Evolutionary conservation across 2,888 invertebrate species (phyloP), one percentile per base, ranked within the genome.

Genomic region (Ochropleura leucogaster): DNA sequence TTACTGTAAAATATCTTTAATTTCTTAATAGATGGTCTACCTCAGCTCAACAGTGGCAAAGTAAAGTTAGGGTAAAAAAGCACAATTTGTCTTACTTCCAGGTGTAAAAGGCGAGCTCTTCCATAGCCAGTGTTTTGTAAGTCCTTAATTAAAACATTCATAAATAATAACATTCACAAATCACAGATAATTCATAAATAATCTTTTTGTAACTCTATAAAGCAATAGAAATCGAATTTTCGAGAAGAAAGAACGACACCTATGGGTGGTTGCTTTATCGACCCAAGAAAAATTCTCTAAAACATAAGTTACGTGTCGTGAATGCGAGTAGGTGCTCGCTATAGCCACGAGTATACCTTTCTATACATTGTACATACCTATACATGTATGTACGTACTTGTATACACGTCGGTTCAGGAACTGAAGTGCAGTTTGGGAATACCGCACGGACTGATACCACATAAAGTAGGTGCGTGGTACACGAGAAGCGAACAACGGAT

Each of bases 381-480:
- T 74, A 73, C 77, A 74, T 81, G 59, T 82, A n/a, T 44, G 14
- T n/a, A 76, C 82, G 77, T 82, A 85, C 72, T 82, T 77, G 74
- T 80, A 84, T 85, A 83, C 87, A 82, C 80, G 84, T 85, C 79
- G 70, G 80, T 88, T 88, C 91, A 92, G 92, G 92, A 93, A 90
- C 95, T 95, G 93, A 96, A 96, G 96, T 96, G 96, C 96, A 96
- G 95, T 96, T 96, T 94, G 96, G 96, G 96, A 96, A 96, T 96
- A 96, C 96, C 94, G 95, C 94, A 95, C 94, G 95, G 94, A 93
- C 96, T 95, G 96, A 96, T 96, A 96, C 93, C 93, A 92, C 92
- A 94, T 95, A 96, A 96, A 95, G 93, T 93, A 94, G 91, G 87
- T 87, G 89, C 88, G 78, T 77, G 89, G 77, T 75, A 75, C 83